Conservation (phyloP, 2,113 vertebrate genomes). For the Aegotheles bennettii region DNA sequence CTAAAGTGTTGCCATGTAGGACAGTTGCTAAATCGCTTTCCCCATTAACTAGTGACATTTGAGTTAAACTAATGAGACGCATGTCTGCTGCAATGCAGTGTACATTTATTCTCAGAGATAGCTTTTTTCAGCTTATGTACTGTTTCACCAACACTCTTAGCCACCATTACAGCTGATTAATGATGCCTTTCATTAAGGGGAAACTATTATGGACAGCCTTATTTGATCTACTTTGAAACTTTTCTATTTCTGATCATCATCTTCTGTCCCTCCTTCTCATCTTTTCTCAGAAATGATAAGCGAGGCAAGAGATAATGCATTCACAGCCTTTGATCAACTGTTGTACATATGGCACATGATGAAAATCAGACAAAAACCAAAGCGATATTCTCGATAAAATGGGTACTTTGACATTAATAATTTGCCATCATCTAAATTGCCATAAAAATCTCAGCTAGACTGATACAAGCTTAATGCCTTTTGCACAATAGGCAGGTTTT, state of each 20-base stretch:
- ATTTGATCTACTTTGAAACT: constrained; percentile 53
- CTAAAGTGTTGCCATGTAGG: not conserved
- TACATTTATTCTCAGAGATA: constrained; percentile 38
- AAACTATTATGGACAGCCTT: constrained; percentile 3
- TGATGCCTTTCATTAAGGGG: constrained; percentile 50
- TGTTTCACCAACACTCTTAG: constrained; percentile 45
- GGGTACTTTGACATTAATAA: constrained; percentile 46
- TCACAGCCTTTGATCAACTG: constrained; percentile 49
- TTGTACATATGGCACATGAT: constrained; percentile 22
- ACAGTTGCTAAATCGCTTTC: constrained; percentile 32
- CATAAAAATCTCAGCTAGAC: constrained; percentile 9
- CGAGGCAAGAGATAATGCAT: constrained; percentile 35
- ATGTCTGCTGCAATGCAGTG: constrained; percentile 59
- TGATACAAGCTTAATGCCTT: constrained; percentile 38
- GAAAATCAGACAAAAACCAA: constrained; percentile 55
- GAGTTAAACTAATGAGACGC: constrained; percentile 56
- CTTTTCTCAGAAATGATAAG: constrained; percentile 50
- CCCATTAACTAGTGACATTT: constrained; percentile 51
- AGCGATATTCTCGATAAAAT: constrained; percentile 40
- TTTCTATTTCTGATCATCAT: constrained; percentile 41
- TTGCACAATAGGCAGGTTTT: constrained; percentile 44
- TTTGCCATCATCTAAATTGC: constrained; percentile 52
- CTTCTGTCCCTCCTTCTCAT: constrained; percentile 43
- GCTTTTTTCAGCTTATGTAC: constrained; percentile 36
- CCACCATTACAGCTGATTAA: constrained; percentile 54